Conservation (phyloP, 1,140 invertebrate genomes). For the Eumaeus atala region DNA sequence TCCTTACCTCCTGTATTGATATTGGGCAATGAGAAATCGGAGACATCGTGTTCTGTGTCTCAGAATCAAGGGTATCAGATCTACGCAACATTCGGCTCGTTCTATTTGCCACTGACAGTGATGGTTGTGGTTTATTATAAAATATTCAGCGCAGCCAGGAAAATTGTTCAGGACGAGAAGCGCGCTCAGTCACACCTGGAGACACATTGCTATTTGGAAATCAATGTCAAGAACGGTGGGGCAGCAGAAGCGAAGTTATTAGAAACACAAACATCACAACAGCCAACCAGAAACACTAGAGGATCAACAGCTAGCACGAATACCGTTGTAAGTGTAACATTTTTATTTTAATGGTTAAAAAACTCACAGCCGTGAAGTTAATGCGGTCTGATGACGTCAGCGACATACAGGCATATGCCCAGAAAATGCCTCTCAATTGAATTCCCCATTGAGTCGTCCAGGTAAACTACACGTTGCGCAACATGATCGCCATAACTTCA, state of each 20-base stretch:
- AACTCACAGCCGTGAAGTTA: too few species aligned
- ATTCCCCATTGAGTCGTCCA: too few species aligned
- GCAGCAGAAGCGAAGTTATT: conserved; percentile 78
- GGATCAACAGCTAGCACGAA: conserved; percentile 77
- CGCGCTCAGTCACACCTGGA: conserved; percentile 89
- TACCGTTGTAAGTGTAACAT: conserved; percentile 76
- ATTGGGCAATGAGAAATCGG: conserved; percentile 89
- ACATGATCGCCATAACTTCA: too few species aligned
- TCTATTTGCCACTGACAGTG: conserved; percentile 91
- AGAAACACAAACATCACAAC: conserved; percentile 57
- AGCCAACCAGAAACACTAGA: conserved; percentile 55
- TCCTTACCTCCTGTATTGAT: conserved; percentile 91
- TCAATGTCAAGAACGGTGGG: conserved; percentile 81
- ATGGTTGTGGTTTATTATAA: conserved; percentile 95
- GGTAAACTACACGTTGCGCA: too few species aligned
- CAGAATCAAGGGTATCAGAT: conserved; percentile 92
- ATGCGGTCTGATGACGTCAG: too few species aligned
- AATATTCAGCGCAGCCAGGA: conserved; percentile 89
- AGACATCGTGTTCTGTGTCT: conserved; percentile 86
- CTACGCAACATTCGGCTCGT: conserved; percentile 91
- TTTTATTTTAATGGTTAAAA: too few species aligned
- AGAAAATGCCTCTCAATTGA: too few species aligned
- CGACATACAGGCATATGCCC: too few species aligned
- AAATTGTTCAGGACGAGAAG: conserved; percentile 89
- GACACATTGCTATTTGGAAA: conserved; percentile 82